A percentile compares a stretch with the other conserved stretches of the same genome.
Evolutionary conservation across 2,888 invertebrate species (phyloP).

Genomic region (Lithophane socia): DNA sequence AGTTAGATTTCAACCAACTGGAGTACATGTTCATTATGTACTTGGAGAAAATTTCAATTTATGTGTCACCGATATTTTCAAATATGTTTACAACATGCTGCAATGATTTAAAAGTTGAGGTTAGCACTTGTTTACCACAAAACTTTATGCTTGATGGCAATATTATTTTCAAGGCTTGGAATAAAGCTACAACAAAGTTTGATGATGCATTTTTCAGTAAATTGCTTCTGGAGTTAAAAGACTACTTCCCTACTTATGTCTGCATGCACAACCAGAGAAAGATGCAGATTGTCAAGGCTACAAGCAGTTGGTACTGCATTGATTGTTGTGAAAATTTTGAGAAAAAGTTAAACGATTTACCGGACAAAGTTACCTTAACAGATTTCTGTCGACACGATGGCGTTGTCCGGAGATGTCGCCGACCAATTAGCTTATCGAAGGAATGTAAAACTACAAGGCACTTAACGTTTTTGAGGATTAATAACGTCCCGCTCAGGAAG

Average conservation of each 20-base stretch:
- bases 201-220: conserved; percentile 66
- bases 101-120: conserved; percentile 67
- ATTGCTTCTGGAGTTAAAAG: conserved; percentile 66
- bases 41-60: conserved; percentile 71
- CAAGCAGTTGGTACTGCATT: conserved; percentile 73
- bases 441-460: conserved; percentile 61
- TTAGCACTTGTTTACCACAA: conserved; percentile 63
- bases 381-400: conserved; percentile 72
- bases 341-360: conserved; percentile 62
- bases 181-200: conserved; percentile 68
- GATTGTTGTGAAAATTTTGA: conserved; percentile 72
- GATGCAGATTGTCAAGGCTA: conserved; percentile 67
- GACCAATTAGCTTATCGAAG: conserved; percentile 64
- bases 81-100: conserved; percentile 66
- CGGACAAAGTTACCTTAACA: conserved; percentile 71
- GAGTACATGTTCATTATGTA: conserved; percentile 77
- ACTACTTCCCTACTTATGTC: conserved; percentile 74
- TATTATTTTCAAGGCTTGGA: conserved; percentile 76
- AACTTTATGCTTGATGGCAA: conserved; percentile 73
- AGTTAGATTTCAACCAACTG: conserved; percentile 68
- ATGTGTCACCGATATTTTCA: conserved; percentile 70
- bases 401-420: conserved; percentile 58
- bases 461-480: conserved; percentile 71
- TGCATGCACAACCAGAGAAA: conserved; percentile 69
- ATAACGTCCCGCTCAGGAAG: conserved; percentile 68